These are phyloP conservation scores for Artibeus jamaicensis DNA, from an alignment of 2,797 vertebrate species.

Conservation along the genomic window DNA sequence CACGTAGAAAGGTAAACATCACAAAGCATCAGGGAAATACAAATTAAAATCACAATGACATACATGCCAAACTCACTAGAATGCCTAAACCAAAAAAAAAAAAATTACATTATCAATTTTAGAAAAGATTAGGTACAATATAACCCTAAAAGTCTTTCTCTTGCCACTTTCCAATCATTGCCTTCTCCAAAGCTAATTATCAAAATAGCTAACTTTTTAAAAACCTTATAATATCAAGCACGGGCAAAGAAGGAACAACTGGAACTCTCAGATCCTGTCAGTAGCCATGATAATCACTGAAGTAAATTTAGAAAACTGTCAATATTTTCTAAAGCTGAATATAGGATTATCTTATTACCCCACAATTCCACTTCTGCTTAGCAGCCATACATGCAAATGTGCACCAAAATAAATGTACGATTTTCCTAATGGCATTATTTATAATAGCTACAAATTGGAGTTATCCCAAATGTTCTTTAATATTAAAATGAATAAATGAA, in stretches of 20 bases:
- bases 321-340: neutral
- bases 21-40: neutral
- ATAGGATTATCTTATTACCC: neutral
- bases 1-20: neutral
- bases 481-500: neutral
- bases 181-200: neutral
- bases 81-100: neutral
- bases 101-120: neutral
- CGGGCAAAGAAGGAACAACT: neutral
- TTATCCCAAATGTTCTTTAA: neutral
- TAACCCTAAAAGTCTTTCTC: neutral
- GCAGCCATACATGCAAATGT: neutral
- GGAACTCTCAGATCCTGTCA: neutral
- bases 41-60: neutral
- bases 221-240: neutral
- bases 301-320: neutral
- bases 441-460: neutral
- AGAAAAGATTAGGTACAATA: neutral
- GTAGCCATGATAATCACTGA: neutral
- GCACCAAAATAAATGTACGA: neutral
- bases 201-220: neutral
- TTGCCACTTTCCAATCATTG: neutral
- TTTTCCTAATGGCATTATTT: neutral
- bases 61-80: neutral
- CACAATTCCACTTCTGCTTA: neutral